Percentiles rank a stretch among this genome's conserved stretches.
These are phyloP conservation scores for Mesorhabditis spiculigera DNA, from an alignment of 2,888 invertebrate genomes.

Conservation along the genomic window DNA sequence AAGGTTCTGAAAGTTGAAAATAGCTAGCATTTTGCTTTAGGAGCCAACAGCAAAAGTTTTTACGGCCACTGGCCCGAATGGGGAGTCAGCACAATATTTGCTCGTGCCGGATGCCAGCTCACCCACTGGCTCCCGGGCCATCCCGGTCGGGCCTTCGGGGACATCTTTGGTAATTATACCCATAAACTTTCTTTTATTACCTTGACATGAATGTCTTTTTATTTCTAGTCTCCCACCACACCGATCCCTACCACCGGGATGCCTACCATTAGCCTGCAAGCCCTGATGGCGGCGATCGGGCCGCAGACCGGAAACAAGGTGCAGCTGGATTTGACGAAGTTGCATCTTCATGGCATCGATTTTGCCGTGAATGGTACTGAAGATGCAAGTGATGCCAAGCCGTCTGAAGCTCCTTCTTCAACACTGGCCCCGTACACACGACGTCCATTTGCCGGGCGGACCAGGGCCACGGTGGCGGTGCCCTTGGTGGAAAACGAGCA, in stretches of 20 bases:
- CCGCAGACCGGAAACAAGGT: neutral
- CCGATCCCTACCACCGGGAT: neutral
- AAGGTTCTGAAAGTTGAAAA: too few relatives aligned
- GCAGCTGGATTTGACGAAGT: neutral
- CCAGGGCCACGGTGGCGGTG: neutral
- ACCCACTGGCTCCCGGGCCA: neutral
- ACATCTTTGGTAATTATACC: neutral
- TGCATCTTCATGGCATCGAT: neutral
- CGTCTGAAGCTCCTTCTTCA: too few relatives aligned
- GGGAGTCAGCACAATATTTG: neutral
- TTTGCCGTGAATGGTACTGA: constrained; percentile 2
- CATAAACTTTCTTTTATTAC: too few relatives aligned
- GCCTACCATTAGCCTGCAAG: neutral
- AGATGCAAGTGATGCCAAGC: neutral
- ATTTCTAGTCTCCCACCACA: neutral
- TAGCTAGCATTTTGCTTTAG: too few relatives aligned
- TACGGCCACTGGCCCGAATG: neutral
- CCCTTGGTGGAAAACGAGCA: constrained; percentile 1
- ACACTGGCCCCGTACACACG: neutral
- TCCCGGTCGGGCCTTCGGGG: neutral
- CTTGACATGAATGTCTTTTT: too few relatives aligned
- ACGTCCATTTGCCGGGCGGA: neutral
- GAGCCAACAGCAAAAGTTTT: too few relatives aligned
- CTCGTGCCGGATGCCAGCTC: neutral
- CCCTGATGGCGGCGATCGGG: neutral